phyloP scores from a whole-genome alignment of 2,113 vertebrate genomes.

The Oncorhynchus masou region DNA sequence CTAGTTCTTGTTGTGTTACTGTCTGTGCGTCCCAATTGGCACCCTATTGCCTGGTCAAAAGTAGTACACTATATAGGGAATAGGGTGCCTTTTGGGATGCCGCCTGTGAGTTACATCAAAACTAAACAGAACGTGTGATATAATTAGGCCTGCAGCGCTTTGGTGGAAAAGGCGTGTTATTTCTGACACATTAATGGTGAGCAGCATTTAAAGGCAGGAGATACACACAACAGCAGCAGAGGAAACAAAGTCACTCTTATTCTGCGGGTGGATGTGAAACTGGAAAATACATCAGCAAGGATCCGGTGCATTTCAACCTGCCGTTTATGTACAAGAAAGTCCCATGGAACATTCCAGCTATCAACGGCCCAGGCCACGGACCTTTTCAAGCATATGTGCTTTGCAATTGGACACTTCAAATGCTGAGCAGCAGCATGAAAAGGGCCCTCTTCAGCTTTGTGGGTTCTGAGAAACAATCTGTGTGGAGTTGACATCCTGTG shows the following conservation, averaged over 20 bases:
- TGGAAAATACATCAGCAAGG: conserved; percentile 51
- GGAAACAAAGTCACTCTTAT: conserved; percentile 43
- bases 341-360: conserved; percentile 64
- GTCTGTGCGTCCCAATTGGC: too few relatives aligned
- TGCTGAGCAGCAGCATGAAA: conserved; percentile 57
- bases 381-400: conserved; percentile 53
- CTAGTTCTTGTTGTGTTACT: conserved; percentile 4
- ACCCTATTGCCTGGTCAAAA: too few relatives aligned
- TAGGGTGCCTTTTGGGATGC: too few relatives aligned
- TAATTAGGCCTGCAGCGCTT: conserved; percentile 2
- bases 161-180: conserved; percentile 27
- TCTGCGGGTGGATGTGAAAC: conserved; percentile 29
- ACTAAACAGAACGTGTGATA: conserved; percentile 4
- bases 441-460: conserved; percentile 51
- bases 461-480: conserved; percentile 11
- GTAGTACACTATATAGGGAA: too few relatives aligned
- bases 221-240: not conserved
- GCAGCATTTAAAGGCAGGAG: conserved; percentile 11
- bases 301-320: conserved; percentile 38
- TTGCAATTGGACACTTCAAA: conserved; percentile 65
- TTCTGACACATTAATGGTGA: conserved; percentile 8
- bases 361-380: conserved; percentile 65
- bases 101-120: conserved; percentile 7
- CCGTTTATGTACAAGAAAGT: conserved; percentile 28
- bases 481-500: conserved; percentile 20